These are phyloP conservation scores for Leptodactylus fuscus DNA, from an alignment of 2,113 vertebrate species.

Conservation along the genomic window DNA sequence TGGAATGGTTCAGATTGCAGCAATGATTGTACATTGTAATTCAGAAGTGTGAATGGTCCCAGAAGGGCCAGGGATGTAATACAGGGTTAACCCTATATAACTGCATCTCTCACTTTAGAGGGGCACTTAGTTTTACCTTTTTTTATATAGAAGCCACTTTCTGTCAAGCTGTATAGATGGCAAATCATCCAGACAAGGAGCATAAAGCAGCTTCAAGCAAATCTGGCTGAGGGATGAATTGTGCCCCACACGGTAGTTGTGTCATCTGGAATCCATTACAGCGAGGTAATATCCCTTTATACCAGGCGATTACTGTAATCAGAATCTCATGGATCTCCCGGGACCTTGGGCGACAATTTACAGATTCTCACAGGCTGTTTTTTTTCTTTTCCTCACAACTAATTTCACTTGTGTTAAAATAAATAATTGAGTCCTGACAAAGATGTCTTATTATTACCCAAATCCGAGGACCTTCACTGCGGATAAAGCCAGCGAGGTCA, in stretches of 20 bases:
- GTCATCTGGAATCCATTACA: conserved; percentile 43
- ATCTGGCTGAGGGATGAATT: too few species aligned
- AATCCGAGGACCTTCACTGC: conserved; percentile 4
- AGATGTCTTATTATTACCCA: conserved; percentile 11
- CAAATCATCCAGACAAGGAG: not conserved
- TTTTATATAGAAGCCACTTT: not conserved
- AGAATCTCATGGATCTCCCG: conserved; percentile 12
- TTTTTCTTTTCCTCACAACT: conserved; percentile 7
- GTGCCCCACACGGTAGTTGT: conserved; percentile 36
- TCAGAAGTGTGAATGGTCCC: not conserved
- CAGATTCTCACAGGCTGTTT: not conserved
- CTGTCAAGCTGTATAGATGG: not conserved
- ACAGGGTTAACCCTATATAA: not conserved
- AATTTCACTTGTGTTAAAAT: conserved; percentile 18
- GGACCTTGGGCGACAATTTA: not conserved
- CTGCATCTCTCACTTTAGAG: not conserved
- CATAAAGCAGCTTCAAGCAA: not conserved
- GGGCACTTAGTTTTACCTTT: not conserved
- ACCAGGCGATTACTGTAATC: conserved; percentile 37
- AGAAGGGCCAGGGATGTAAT: too few species aligned
- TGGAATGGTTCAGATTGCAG: not conserved
- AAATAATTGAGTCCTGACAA: conserved; percentile 31
- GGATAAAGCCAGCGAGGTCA: not conserved
- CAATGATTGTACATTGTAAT: not conserved
- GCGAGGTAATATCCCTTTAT: conserved; percentile 37